Evolutionary conservation across 2,797 vertebrate genomes (phyloP), one percentile per base, ranked within the genome.

Genomic region (Artibeus jamaicensis): DNA sequence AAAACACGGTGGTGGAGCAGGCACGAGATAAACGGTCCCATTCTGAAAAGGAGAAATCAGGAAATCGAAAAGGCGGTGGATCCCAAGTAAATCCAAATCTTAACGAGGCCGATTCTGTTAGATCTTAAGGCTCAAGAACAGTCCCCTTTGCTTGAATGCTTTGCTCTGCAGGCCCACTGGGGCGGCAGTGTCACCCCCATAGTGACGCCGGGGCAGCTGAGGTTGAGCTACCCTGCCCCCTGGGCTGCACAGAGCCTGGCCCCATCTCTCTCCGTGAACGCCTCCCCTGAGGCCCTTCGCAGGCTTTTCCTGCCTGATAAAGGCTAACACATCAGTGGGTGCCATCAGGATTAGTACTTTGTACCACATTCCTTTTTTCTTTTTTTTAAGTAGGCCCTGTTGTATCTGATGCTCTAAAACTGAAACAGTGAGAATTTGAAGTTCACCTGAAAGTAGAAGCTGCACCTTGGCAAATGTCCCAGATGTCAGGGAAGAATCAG

Each of bases 361-460:
- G 24, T 29, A 39, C 7, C 22, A 21, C 4, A 29, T 62, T 73
- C 34, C 42, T 44, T 50, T 18, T 81, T 53, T 18, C 16, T 68
- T 46, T 9, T 57, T 46, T 29, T 39, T 74, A 79, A 89, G 15
- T 32, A 32, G 21, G 48, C 32, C 4, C 7, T 90, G 15, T 42
- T 78, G 18, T 88, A 26, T 76, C 32, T 39, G 85, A 53, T 48
- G 16, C 9, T 16, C 62, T 87, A 46, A 87, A 32, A 83, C 50
- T 62, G 76, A 86, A 91, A 73, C 48, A 44, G n/a, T 11, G 11
- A 48, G 34, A 55, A 65, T 82, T 57, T 82, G 53, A 94, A 78
- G 48, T 37, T 94, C 44, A 59, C 37, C 48, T 26, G 3, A 9
- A 92, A 91, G 67, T 46, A 92, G 57, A 73, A 77, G 46, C 26